Conservation (phyloP, 2,888 invertebrate species). For the Callosobruchus maculatus region DNA sequence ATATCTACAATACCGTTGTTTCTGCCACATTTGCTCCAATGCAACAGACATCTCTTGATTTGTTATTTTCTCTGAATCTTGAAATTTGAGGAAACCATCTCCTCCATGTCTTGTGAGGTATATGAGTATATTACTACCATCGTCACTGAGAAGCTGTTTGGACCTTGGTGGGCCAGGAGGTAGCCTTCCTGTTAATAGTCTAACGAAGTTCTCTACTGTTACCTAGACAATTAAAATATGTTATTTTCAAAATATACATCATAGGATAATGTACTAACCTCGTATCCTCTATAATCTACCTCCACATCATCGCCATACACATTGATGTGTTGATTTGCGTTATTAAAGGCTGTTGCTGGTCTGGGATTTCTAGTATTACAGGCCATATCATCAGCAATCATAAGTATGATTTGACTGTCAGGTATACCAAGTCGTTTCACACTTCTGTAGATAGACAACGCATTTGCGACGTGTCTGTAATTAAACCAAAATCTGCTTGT, state of each 20-base stretch:
- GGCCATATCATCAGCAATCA: conserved; percentile 99
- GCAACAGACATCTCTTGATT: conserved; percentile 98
- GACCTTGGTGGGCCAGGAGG: conserved; percentile 92
- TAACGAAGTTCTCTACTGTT: conserved; percentile 97
- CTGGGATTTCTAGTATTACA: conserved; percentile 97
- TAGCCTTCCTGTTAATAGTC: conserved; percentile 89
- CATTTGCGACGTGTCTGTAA: conserved; percentile 98
- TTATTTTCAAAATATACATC: too few species aligned
- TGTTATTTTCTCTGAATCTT: conserved; percentile 98
- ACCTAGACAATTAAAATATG: conserved; percentile 58
- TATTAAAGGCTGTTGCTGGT: conserved; percentile 97
- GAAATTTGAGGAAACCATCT: conserved; percentile 98
- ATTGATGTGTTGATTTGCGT: conserved; percentile 96
- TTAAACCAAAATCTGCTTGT: conserved; percentile 99
- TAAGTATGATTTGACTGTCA: conserved; percentile 96
- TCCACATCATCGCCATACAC: conserved; percentile 99
- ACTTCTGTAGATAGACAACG: conserved; percentile 94
- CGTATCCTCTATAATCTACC: conserved; percentile 94
- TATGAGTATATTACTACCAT: conserved; percentile 93
- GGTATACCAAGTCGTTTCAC: conserved; percentile 98
- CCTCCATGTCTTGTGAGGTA: conserved; percentile 97
- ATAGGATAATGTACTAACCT: conserved; percentile 51
- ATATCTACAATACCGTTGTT: conserved; percentile 71
- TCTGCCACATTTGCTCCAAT: conserved; percentile 99
- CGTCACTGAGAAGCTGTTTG: conserved; percentile 91